Percentiles rank a stretch among this genome's conserved stretches.
Evolutionary conservation across 2,113 vertebrate species (phyloP).

Genomic region (Perca schrenkii): DNA sequence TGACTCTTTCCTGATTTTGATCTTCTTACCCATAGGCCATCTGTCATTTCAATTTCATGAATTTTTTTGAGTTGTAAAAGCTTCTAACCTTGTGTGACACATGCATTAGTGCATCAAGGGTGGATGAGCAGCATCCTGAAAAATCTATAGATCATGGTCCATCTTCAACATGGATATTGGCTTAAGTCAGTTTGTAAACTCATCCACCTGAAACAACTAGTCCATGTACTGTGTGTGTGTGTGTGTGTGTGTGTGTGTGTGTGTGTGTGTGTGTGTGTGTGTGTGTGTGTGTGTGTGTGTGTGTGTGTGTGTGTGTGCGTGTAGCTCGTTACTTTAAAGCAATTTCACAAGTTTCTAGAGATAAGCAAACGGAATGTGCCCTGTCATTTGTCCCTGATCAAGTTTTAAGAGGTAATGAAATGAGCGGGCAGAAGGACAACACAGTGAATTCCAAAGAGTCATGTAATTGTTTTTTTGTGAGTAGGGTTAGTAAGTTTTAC

Average conservation of each 20-base stretch:
- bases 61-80: background rate
- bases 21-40: background rate
- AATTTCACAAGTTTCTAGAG: background rate
- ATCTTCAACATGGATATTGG: background rate
- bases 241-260: no score
- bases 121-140: background rate
- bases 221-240: background rate
- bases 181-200: background rate
- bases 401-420: background rate
- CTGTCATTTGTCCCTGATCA: background rate
- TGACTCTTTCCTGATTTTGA: background rate
- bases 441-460: conserved; percentile 3
- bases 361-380: background rate
- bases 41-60: background rate
- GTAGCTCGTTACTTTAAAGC: background rate
- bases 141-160: background rate
- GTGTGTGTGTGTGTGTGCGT: no score
- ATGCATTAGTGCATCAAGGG: background rate
- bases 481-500: background rate
- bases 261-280: no score
- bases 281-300: no score
- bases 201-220: background rate
- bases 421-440: background rate
- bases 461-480: background rate
- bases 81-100: background rate